A percentile compares a stretch with the other conserved stretches of the same genome.
Evolutionary conservation across 2,113 vertebrate genomes (phyloP).

Genomic region (Laterallus jamaicensis): DNA sequence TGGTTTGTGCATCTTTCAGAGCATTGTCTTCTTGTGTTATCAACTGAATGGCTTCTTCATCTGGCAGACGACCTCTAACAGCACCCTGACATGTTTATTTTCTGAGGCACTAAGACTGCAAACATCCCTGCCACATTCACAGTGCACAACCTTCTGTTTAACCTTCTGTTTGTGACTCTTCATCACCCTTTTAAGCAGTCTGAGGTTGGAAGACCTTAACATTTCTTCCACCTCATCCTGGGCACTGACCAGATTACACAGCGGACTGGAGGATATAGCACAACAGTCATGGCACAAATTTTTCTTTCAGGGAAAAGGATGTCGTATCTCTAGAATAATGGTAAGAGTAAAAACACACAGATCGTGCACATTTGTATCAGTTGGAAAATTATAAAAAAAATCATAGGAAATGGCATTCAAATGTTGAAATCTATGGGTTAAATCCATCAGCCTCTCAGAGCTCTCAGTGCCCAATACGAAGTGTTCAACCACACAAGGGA

Average conservation of each 20-base stretch:
- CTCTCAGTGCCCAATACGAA: neutral
- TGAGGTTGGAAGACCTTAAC: neutral
- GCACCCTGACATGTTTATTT: neutral
- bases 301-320: neutral
- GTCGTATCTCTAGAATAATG: neutral
- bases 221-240: neutral
- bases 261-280: neutral
- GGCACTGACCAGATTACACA: neutral
- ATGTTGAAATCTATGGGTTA: neutral
- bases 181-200: neutral
- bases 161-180: neutral
- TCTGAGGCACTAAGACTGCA: neutral
- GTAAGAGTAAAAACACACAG: neutral
- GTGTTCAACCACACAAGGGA: neutral
- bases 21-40: neutral
- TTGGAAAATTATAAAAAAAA: neutral
- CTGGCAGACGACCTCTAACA: neutral
- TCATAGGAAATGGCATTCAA: neutral
- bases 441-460: neutral
- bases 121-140: accelerated
- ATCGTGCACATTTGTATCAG: neutral
- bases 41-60: neutral
- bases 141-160: neutral
- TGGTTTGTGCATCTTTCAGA: neutral
- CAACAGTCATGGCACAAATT: accelerated